Conservation (phyloP, 2,113 vertebrate species). For the Ochotona curzoniae region DNA sequence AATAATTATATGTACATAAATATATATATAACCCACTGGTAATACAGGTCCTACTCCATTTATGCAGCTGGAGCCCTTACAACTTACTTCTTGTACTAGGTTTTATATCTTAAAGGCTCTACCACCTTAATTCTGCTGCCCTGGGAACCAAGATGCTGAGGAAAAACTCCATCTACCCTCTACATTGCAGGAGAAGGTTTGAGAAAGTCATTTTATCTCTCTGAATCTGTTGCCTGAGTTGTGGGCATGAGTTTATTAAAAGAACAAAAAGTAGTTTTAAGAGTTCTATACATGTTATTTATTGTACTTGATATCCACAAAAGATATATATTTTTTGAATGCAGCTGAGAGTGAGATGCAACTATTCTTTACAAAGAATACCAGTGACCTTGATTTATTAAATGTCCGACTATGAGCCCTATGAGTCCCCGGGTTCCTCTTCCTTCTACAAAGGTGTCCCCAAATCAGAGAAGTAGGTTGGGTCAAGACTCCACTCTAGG, state of each 20-base stretch:
- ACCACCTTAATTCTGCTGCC: no score
- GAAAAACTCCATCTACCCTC: no score
- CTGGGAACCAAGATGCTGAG: no score
- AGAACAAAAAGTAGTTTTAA: slow-evolving; percentile 7
- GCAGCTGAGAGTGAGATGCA: neutral
- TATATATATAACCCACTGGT: no score
- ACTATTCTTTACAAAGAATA: neutral
- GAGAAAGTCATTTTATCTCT: neutral
- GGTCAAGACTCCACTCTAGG: neutral
- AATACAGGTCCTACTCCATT: no score
- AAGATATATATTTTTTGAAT: neutral
- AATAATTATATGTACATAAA: no score
- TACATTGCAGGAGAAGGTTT: neutral
- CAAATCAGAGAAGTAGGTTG: neutral
- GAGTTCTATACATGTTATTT: neutral
- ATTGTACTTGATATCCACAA: neutral
- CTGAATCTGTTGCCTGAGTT: neutral
- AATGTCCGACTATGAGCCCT: neutral
- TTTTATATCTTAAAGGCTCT: no score
- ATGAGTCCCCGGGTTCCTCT: neutral
- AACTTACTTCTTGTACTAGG: no score
- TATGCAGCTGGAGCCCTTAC: no score
- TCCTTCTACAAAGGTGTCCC: neutral
- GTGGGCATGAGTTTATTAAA: neutral
- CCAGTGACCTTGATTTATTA: neutral